A percentile compares a stretch with the other conserved stretches of the same genome.
phyloP scores from a whole-genome alignment of 2,888 invertebrate species.

The Barypeithes pellucidus region DNA sequence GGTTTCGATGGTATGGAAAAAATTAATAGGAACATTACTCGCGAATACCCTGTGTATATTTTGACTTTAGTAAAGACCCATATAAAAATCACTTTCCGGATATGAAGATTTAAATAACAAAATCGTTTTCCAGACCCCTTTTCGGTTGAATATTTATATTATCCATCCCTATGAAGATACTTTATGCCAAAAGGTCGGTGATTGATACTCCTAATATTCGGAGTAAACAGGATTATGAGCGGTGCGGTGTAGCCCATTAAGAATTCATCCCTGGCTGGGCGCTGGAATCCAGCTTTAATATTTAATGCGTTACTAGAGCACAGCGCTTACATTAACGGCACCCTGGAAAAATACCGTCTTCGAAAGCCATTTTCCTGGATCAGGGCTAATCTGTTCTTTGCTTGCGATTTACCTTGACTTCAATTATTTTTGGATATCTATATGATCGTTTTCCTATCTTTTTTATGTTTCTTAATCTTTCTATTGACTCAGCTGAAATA shows the following conservation, averaged over 20 bases:
- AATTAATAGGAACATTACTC: too few relatives aligned
- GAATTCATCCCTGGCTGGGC: conserved; percentile 59
- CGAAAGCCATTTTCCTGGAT: conserved; percentile 66
- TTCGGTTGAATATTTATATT: conserved; percentile 23
- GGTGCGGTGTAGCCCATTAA: conserved; percentile 58
- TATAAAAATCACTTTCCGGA: conserved; percentile 14
- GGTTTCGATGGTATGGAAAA: too few relatives aligned
- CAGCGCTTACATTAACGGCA: conserved; percentile 60
- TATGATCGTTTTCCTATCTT: conserved; percentile 30
- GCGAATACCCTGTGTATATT: too few relatives aligned
- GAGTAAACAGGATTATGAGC: conserved; percentile 64
- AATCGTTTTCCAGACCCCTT: background rate
- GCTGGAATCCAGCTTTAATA: conserved; percentile 61
- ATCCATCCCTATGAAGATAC: conserved; percentile 18
- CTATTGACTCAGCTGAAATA: conserved; percentile 15
- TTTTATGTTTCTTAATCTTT: conserved; percentile 29
- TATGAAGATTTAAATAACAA: conserved; percentile 10
- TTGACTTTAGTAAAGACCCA: background rate
- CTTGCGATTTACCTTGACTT: conserved; percentile 47
- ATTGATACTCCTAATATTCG: conserved; percentile 63
- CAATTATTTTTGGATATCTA: conserved; percentile 46
- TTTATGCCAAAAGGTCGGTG: conserved; percentile 49
- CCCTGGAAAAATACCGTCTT: conserved; percentile 62
- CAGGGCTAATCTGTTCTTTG: conserved; percentile 64
- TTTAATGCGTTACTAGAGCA: conserved; percentile 62